Evolutionary conservation across 2,888 invertebrate genomes (phyloP).

Genomic region (Gandaritis pyraliata): DNA sequence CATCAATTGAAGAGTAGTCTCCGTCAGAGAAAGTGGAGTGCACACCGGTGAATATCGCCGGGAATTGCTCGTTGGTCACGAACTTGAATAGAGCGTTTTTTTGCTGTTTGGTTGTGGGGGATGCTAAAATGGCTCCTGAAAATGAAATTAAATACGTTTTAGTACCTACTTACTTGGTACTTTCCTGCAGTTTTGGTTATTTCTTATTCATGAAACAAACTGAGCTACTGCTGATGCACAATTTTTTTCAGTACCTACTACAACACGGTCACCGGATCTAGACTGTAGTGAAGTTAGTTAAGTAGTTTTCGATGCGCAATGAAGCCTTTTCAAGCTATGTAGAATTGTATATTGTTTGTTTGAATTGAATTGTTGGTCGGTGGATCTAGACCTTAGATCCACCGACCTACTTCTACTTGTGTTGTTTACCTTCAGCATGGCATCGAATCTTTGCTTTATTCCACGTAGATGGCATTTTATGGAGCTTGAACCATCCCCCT

Average conservation of each 20-base stretch:
- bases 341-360: no score
- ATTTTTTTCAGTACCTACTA: neutral
- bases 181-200: no score
- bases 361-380: no score
- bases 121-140: constrained; percentile 10
- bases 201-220: no score
- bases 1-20: neutral
- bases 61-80: neutral
- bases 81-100: neutral
- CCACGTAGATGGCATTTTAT: constrained; percentile 3
- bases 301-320: no score
- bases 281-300: no score
- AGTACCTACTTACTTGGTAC: no score
- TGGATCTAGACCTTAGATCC: no score
- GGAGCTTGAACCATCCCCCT: neutral
- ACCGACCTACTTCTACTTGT: no score
- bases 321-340: no score
- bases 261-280: no score
- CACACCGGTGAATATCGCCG: neutral
- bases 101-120: neutral
- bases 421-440: constrained; percentile 5
- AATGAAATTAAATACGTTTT: neutral
- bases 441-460: constrained; percentile 2
- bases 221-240: no score
- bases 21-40: constrained; percentile 1